Base-by-base conservation (phyloP, 2,888 invertebrate species). In the Sinopyrophorus schimmeli region DNA sequence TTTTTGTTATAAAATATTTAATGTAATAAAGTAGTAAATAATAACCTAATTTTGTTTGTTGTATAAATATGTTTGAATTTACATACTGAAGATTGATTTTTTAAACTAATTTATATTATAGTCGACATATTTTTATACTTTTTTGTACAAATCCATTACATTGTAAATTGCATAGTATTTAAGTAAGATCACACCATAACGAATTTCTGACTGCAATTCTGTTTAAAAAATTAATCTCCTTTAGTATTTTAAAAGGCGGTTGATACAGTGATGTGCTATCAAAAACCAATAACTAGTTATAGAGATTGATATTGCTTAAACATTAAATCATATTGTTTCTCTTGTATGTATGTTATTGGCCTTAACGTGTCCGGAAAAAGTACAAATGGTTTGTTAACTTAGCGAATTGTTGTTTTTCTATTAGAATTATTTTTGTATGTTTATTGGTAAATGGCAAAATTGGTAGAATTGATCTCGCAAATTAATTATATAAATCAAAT, bases 1-100 rank as follows among this genome's bases (percentile, higher is more conserved):
- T 67, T 71, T 71, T 71, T 71, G 71, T 71, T 71, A 71, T 70
- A 70, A 69, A 70, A 67, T 53, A 49, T 53, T 49, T 43, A 53
- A 48, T 48, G 44, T 49, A 53, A 49, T 49, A 49, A 53, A 49
- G 38, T 49, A 49, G 47, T 53, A 44, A 47, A 47, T 52, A 52
- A 47, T 52, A 24, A 47, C 37, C 35, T 47, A 42, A 47, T 52
- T 52, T 52, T 52, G 43, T 52, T 52, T 52, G 47, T 47, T 52
- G 43, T 43, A 32, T 39, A 37, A 17, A 28, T 21, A 18, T 14
- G 23, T 37, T 37, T 18, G 41, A 30, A 41, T 21, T 21, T 28
- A 16, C 18, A 26, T 43, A 38, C 47, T 47, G 34, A 47, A 47
- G 42, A 32, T 23, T 34, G 43, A 47, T 38, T 52, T 52, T 52